Percentiles rank a stretch among this genome's conserved stretches.
phyloP scores from a whole-genome alignment of 2,113 vertebrate genomes.

The Myotis davidii region DNA sequence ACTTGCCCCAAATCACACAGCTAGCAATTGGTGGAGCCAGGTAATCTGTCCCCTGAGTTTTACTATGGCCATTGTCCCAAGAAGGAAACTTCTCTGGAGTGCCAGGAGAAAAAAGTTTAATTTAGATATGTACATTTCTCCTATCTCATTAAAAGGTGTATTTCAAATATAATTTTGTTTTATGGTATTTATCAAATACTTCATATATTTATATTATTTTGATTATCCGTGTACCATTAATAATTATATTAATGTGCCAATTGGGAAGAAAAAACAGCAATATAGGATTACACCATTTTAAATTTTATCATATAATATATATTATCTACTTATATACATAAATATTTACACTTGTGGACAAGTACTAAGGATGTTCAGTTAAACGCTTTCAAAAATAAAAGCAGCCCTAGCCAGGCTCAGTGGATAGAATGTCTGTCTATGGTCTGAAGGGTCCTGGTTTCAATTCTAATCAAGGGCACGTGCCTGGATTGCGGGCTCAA shows the following conservation, averaged over 20 bases:
- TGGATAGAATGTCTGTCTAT: too few species aligned
- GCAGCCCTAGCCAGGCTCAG: too few species aligned
- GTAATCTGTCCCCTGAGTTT: not conserved
- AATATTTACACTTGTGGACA: not conserved
- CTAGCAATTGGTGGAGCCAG: not conserved
- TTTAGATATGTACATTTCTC: not conserved
- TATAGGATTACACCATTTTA: not conserved
- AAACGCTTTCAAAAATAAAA: not conserved
- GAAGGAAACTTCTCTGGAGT: not conserved
- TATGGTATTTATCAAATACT: not conserved
- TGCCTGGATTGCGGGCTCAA: too few species aligned
- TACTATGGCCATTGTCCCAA: not conserved
- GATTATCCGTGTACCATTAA: not conserved
- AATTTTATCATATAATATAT: not conserved
- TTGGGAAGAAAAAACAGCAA: not conserved
- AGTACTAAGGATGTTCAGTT: not conserved
- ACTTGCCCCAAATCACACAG: not conserved
- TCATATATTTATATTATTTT: not conserved
- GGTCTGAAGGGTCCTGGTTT: too few species aligned
- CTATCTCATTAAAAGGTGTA: not conserved
- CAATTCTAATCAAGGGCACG: too few species aligned
- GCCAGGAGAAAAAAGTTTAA: not conserved
- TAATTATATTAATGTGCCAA: not conserved
- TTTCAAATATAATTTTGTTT: not conserved
- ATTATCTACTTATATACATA: not conserved